Base-by-base conservation (phyloP, 2,888 invertebrate genomes). In the Caenorhabditis sp. region DNA sequence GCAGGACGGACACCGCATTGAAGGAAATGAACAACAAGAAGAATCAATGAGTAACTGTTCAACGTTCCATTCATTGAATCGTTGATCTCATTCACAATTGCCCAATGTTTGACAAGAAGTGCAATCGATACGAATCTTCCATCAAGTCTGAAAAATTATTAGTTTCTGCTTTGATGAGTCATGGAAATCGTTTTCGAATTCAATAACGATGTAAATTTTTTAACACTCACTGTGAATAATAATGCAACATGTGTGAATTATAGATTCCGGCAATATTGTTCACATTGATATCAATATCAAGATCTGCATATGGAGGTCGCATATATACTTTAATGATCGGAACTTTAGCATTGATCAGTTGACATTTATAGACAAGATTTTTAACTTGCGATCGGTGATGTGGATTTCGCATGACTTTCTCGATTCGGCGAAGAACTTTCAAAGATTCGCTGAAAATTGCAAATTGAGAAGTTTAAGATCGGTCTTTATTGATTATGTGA, bases 191-290 rank as follows among this genome's bases (percentile, higher is more conserved):
- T n/a, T n/a, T 31, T 31, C 31, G 10, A 31, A 31, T 31, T 31
- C 23, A 10, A 1, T 31, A 3, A 38, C 53, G 17, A n/a, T 43
- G 21, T 7, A 53, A 53, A 23, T n/a, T 53, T 5, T 53, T 7
- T n/a, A 49, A 43, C 23, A 61, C 66, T 26, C 31, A 85, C 85
- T 77, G 67, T 7, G 85, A 78, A 73, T 88, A 87, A 68, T 87
- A 84, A 60, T 87, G 87, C 23, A 86, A 73, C 17, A 87, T 64
- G 68, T 87, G 84, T 1, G 85, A 84, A 66, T 87, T 87, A 73
- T 85, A 83, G n/a, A 87, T 82, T 26, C 87, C 87, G 20, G 87
- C 82, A 17, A 78, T 71, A 59, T 88, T 88, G 70, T 87, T 87
- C 3, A 82, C 69, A 62, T 87, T 87, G 21, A 87, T 72, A 76